Evolutionary conservation across 1,140 invertebrate species (phyloP).

Genomic region (Ceratina australensis): DNA sequence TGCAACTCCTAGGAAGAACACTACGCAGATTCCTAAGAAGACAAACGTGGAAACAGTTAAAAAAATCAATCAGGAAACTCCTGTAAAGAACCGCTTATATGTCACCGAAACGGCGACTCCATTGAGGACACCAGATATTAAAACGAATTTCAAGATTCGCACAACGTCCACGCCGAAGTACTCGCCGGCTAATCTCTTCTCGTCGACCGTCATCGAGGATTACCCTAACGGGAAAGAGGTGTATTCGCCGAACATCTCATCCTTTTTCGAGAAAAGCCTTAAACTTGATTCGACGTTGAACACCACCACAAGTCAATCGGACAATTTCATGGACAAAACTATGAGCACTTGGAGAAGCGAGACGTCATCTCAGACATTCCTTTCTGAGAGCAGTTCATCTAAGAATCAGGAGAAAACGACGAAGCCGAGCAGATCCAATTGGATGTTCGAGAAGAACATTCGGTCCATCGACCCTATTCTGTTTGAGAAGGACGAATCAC

Average conservation of each 20-base stretch:
- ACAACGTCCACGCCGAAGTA: neutral
- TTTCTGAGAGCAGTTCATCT: neutral
- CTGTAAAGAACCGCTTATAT: neutral
- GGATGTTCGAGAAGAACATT: neutral
- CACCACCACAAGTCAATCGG: neutral
- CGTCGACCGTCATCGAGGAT: neutral
- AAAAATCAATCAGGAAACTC: neutral
- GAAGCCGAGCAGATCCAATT: neutral
- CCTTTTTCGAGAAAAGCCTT: neutral
- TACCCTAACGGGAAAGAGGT: neutral
- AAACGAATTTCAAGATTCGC: neutral
- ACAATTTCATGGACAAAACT: neutral
- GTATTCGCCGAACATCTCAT: neutral
- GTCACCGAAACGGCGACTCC: neutral
- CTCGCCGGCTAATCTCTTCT: neutral
- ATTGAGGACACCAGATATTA: rapidly evolving
- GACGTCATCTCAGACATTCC: neutral
- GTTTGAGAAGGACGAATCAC: neutral
- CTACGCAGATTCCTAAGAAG: neutral
- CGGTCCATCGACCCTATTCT: neutral
- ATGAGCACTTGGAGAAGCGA: too few relatives aligned
- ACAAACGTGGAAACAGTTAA: neutral
- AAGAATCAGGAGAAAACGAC: too few relatives aligned
- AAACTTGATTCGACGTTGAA: too few relatives aligned
- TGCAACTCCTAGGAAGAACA: neutral